These are phyloP conservation scores for Drosophila guanche DNA, from an alignment of 1,140 invertebrate species.

Conservation along the genomic window DNA sequence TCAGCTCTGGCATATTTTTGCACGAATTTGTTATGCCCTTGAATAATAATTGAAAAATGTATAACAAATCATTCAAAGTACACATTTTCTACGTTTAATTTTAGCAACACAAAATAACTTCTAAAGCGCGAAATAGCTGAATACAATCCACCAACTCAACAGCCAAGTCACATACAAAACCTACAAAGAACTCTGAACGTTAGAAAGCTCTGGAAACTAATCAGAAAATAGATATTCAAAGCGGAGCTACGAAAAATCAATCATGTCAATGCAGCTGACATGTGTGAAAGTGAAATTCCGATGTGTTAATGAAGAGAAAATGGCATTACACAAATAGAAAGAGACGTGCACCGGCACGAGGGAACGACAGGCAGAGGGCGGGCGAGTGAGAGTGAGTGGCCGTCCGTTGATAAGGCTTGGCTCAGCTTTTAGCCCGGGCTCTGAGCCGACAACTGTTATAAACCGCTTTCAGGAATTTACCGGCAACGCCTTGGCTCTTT, in stretches of 20 bases:
- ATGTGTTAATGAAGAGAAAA: slow-evolving; percentile 66
- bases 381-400: slow-evolving; percentile 4
- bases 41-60: too few species aligned
- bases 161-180: not conserved
- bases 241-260: slow-evolving; percentile 27
- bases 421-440: slow-evolving; percentile 44
- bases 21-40: too few species aligned
- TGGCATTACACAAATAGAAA: slow-evolving; percentile 52
- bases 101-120: not conserved
- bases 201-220: not conserved
- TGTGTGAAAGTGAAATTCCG: slow-evolving; percentile 69
- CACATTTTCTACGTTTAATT: not conserved
- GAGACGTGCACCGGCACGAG: slow-evolving; percentile 31
- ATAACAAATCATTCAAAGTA: slow-evolving; percentile 14
- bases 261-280: slow-evolving; percentile 42
- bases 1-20: too few species aligned
- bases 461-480: slow-evolving; percentile 50
- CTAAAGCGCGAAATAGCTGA: too few species aligned
- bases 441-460: slow-evolving; percentile 57
- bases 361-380: too few species aligned
- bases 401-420: slow-evolving; percentile 50
- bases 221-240: not conserved
- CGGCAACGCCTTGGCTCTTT: slow-evolving; percentile 44
- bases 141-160: not conserved
- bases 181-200: not conserved